Conservation (phyloP, 2,797 vertebrate genomes). For the Bufotes viridis region DNA sequence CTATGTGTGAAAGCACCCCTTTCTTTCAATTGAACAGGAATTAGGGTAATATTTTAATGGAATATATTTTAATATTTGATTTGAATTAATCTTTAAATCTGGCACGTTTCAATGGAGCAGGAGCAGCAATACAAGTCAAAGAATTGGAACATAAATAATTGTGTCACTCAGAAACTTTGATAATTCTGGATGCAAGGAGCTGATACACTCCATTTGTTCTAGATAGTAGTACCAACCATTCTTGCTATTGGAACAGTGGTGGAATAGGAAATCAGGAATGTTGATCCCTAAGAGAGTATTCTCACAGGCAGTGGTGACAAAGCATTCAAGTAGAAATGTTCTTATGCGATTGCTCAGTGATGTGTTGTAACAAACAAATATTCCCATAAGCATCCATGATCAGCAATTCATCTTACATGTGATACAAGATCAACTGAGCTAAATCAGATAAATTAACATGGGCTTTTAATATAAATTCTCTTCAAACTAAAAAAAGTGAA, state of each 20-base stretch:
- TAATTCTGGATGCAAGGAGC: neutral
- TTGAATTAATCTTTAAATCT: neutral
- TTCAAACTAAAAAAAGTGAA: neutral
- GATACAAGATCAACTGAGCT: neutral
- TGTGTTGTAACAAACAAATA: conserved; percentile 16
- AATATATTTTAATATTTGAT: neutral
- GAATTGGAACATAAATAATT: neutral
- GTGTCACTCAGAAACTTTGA: neutral
- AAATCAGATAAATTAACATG: neutral
- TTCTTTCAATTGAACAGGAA: no score
- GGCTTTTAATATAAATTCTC: neutral
- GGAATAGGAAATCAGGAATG: conserved; percentile 8
- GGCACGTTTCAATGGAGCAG: neutral
- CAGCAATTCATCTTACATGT: neutral
- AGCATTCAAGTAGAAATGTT: neutral
- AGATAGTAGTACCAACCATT: neutral
- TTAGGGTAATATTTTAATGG: neutral
- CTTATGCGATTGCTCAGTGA: conserved; percentile 5
- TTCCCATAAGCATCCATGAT: conserved; percentile 29
- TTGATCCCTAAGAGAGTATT: conserved; percentile 18
- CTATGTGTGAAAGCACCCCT: no score
- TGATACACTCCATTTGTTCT: neutral
- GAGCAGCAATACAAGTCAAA: neutral
- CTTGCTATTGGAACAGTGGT: neutral
- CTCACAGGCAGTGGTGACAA: conserved; percentile 12